Conservation (phyloP, 2,888 invertebrate species). For the Yponomeuta cagnagella region DNA sequence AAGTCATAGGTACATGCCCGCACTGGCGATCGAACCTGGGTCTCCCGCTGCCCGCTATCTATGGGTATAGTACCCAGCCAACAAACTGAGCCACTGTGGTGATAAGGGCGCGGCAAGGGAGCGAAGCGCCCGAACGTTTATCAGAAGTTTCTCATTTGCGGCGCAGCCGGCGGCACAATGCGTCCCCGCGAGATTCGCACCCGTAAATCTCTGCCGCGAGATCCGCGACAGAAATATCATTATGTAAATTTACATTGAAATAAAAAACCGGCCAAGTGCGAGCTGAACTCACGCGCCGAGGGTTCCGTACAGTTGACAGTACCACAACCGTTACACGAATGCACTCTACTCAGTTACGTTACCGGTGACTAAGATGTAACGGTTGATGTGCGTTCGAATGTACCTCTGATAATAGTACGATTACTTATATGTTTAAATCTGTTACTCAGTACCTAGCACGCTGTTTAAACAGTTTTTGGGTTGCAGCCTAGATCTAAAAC, state of each 20-base stretch:
- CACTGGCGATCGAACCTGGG: no score
- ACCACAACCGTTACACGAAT: no score
- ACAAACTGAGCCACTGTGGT: not conserved
- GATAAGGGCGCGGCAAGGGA: slow-evolving; percentile 8
- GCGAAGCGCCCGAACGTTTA: slow-evolving; percentile 13
- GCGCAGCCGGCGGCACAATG: slow-evolving; percentile 8
- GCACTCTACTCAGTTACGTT: no score
- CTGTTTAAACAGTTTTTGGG: no score
- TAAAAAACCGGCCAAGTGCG: slow-evolving; percentile 38
- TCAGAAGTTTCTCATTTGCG: slow-evolving; percentile 19
- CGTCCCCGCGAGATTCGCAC: slow-evolving; percentile 30
- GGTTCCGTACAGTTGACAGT: not conserved
- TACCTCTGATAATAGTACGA: no score
- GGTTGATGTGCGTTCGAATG: no score
- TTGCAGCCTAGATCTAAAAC: no score
- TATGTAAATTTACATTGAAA: slow-evolving; percentile 69
- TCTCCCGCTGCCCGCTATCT: no score
- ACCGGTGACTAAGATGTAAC: no score
- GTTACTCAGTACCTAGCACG: no score
- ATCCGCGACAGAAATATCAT: slow-evolving; percentile 71
- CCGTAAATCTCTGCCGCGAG: slow-evolving; percentile 59
- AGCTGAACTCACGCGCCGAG: not conserved
- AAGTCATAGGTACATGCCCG: no score
- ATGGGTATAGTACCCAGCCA: not conserved
- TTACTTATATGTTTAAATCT: no score